A percentile compares a stretch with the other conserved stretches of the same genome.
Evolutionary conservation across 2,888 invertebrate species (phyloP).

Genomic region (Disparrhopalites patrizii): DNA sequence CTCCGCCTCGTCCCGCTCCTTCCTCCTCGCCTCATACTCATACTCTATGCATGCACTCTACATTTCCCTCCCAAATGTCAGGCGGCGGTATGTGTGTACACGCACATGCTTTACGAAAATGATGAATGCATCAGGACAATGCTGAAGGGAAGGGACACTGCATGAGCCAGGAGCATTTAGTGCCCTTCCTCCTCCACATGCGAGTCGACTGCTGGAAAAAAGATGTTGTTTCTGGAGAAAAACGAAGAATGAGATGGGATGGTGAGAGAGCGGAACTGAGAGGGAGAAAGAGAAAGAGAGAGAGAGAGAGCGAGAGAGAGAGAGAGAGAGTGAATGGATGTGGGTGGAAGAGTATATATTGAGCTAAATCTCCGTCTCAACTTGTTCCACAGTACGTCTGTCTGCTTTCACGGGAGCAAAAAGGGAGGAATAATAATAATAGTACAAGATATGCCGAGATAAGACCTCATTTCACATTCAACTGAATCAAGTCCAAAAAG

Average conservation of each 20-base stretch:
- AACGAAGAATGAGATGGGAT: no score
- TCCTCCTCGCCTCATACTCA: not conserved
- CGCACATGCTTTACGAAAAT: not conserved
- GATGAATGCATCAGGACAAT: no score
- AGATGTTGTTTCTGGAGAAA: no score
- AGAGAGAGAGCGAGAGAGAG: no score
- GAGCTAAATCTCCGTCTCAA: constrained; percentile 27
- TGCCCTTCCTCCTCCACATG: no score
- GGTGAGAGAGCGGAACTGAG: no score
- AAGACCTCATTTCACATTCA: constrained; percentile 24
- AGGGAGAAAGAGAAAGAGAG: no score
- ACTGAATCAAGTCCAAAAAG: constrained; percentile 11
- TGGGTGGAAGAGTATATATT: constrained; percentile 16
- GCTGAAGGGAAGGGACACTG: no score
- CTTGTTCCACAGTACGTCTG: constrained; percentile 17
- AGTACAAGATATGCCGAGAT: constrained; percentile 20
- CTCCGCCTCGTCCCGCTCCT: not conserved
- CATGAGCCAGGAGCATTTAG: no score
- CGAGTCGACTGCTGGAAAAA: no score
- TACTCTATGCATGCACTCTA: not conserved
- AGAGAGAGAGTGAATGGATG: no score
- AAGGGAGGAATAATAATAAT: constrained; percentile 23
- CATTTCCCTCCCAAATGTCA: not conserved
- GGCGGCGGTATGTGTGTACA: not conserved
- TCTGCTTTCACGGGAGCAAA: constrained; percentile 25